Base-by-base conservation (phyloP, 2,113 vertebrate species). In the Myrmophylax atrothorax region DNA sequence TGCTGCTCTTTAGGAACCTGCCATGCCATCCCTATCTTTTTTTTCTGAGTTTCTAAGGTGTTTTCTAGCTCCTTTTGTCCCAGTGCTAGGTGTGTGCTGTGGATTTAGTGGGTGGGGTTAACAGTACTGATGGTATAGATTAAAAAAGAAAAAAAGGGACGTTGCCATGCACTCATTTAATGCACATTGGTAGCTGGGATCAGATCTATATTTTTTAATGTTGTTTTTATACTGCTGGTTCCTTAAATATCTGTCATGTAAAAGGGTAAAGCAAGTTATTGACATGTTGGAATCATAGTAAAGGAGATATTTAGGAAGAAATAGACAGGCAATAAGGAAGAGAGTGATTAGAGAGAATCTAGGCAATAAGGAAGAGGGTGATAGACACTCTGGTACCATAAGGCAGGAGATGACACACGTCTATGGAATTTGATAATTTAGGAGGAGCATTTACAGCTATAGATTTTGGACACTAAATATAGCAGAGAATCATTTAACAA, bases 351-450 rank as follows among this genome's bases (percentile, higher is more conserved):
- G 62, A 90, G 33, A 84, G 70, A 80, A 93, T 75, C 7, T 23
- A 0, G 56, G 38, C 86, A 95, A 44, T 92, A 93, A 95, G 93
- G 95, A 95, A 84, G 89, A 84, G 35, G 33, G 17, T 72, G 94
- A 92, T 84, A 89, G 83, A 87, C 91, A 37, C 42, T 72, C 47
- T 15, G 18, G 46, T 73, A 76, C 5, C 4, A 84, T 29, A 52
- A 90, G 58, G 92, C 88, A 86, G 67, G 94, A 93, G 85, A 18
- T 58, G 86, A 90, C 75, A 49, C 91, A 84, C 1, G 0, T n/a
- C 73, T 67, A 40, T 90, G 94, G 91, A 93, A 96, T 95, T 91
- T 33, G 84, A 52, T 87, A 78, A 84, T 87, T 89, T 64, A 50
- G 68, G 47, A 93, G 84, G 40, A 93, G 1, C 24, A 68, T 53